A percentile compares a stretch with the other conserved stretches of the same genome.
Conservation (phyloP, 2,113 vertebrate genomes). For the Thamnophis sirtalis region DNA sequence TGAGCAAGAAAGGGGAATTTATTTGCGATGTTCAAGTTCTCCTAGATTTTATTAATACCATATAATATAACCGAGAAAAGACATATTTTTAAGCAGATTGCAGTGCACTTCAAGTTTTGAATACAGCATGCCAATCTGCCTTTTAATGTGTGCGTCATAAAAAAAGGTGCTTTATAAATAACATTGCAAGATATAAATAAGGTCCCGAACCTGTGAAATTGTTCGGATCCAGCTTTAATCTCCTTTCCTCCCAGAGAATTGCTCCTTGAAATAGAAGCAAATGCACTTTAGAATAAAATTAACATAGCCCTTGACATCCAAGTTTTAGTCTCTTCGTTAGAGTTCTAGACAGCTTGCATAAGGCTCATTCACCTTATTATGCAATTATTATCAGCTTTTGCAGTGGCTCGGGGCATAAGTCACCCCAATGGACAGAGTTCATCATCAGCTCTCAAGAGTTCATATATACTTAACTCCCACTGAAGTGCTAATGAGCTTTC, state of each 20-base stretch:
- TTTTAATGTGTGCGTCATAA: not conserved
- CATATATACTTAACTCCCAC: not conserved
- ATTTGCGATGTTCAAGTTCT: not conserved
- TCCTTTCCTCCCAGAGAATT: not conserved
- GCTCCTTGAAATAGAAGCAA: not conserved
- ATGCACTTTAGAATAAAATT: not conserved
- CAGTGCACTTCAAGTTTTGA: not conserved
- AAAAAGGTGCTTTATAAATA: not conserved
- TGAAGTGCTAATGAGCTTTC: slow-evolving; percentile 33
- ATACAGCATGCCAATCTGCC: not conserved
- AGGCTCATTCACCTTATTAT: not conserved
- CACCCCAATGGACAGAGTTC: slow-evolving; percentile 10
- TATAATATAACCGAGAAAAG: not conserved
- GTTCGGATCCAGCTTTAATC: not conserved
- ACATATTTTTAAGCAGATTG: not conserved
- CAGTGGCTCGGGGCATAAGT: not conserved
- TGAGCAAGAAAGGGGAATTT: not conserved
- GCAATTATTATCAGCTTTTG: not conserved
- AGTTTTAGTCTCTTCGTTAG: not conserved
- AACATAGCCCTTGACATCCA: not conserved
- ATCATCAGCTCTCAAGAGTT: slow-evolving; percentile 28
- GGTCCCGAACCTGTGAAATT: not conserved
- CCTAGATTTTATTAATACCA: not conserved
- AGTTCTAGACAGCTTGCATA: not conserved
- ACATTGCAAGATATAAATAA: not conserved